Conservation (phyloP, 2,888 invertebrate species). For the Apamea monoglypha region DNA sequence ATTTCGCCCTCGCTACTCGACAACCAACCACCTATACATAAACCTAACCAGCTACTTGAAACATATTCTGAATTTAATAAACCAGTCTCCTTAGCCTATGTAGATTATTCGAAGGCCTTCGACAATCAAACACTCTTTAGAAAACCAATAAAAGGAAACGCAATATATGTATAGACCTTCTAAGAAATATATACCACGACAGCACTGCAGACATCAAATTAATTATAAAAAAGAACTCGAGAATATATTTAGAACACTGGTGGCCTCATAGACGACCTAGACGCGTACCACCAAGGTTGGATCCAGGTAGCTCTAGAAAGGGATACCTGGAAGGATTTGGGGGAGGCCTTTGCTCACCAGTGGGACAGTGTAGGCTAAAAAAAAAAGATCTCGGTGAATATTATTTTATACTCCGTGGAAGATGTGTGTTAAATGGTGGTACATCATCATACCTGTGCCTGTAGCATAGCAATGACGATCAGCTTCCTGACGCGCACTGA, state of each 20-base stretch:
- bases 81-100: neutral
- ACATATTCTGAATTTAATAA: neutral
- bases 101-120: neutral
- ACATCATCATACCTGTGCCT: slow-evolving; percentile 60
- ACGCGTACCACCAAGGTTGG: too few species aligned
- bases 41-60: too few species aligned
- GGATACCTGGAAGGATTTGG: neutral
- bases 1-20: neutral
- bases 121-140: neutral
- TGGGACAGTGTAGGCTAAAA: neutral
- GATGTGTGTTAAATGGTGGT: neutral
- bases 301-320: too few species aligned
- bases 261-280: too few species aligned
- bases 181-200: too few species aligned
- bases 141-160: neutral
- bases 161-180: neutral
- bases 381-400: neutral
- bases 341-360: neutral
- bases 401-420: neutral
- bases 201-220: too few species aligned
- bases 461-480: slow-evolving; percentile 64
- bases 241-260: too few species aligned
- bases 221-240: too few species aligned
- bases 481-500: slow-evolving; percentile 65
- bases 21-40: neutral